These are phyloP conservation scores for Dendrolimus kikuchii DNA, from an alignment of 1,140 invertebrate species.

Conservation along the genomic window DNA sequence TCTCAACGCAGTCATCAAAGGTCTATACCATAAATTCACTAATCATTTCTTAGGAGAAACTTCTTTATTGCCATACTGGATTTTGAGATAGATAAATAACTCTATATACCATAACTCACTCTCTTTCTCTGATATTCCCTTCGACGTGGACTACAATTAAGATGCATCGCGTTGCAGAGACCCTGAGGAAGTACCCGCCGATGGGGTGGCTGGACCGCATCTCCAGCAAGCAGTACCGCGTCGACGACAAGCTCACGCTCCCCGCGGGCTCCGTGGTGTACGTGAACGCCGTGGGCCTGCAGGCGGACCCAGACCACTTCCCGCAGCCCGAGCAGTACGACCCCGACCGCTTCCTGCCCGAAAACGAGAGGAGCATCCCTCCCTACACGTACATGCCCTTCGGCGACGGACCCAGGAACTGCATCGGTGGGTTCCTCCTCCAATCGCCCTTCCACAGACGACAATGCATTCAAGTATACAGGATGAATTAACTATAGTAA, in stretches of 20 bases:
- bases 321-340: slow-evolving; percentile 68
- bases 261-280: slow-evolving; percentile 26
- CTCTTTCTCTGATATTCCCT: too few relatives aligned
- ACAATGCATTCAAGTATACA: too few relatives aligned
- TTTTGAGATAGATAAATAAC: too few relatives aligned
- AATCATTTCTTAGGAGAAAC: too few relatives aligned
- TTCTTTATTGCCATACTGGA: too few relatives aligned
- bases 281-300: slow-evolving; percentile 39
- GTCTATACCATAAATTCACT: slow-evolving; percentile 8
- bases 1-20: slow-evolving; percentile 27
- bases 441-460: too few relatives aligned
- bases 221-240: slow-evolving; percentile 35
- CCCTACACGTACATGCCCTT: slow-evolving; percentile 72
- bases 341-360: slow-evolving; percentile 70
- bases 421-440: slow-evolving; percentile 65
- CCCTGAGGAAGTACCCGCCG: slow-evolving; percentile 69
- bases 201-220: slow-evolving; percentile 52
- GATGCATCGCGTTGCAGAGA: slow-evolving; percentile 45
- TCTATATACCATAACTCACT: too few relatives aligned
- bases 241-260: slow-evolving; percentile 48
- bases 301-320: slow-evolving; percentile 62
- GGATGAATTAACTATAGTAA: too few relatives aligned
- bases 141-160: too few relatives aligned
- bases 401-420: slow-evolving; percentile 77
- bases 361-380: slow-evolving; percentile 40